Conservation (phyloP, 2,888 invertebrate species). For the Drosophila longiperda region DNA sequence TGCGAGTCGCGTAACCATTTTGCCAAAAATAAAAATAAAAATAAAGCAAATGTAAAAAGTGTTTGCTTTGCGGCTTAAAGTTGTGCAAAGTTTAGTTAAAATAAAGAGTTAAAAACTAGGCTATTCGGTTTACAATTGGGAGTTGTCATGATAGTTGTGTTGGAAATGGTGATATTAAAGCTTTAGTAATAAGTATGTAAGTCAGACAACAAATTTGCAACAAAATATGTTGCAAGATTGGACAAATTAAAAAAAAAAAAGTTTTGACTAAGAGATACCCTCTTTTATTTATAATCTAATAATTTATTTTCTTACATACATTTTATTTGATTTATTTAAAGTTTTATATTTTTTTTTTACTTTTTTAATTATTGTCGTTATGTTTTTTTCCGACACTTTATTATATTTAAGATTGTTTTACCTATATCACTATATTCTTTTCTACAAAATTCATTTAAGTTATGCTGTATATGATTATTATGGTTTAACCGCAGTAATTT, state of each 20-base stretch:
- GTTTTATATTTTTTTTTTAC: too few species aligned
- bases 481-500: not conserved
- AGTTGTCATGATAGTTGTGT: conserved; percentile 35
- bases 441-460: not conserved
- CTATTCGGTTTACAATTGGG: conserved; percentile 35
- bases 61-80: conserved; percentile 30
- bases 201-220: not conserved
- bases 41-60: conserved; percentile 51
- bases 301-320: not conserved
- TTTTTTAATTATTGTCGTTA: too few species aligned
- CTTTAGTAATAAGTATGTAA: conserved; percentile 8
- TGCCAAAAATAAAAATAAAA: conserved; percentile 29
- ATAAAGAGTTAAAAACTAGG: conserved; percentile 7
- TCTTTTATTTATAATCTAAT: not conserved
- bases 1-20: conserved; percentile 45
- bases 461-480: not conserved
- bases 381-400: not conserved
- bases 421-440: not conserved
- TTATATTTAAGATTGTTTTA: not conserved
- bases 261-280: not conserved
- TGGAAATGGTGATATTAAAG: conserved; percentile 15
- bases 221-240: not conserved
- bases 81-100: conserved; percentile 44
- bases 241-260: conserved; percentile 1
- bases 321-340: not conserved